phyloP scores from a whole-genome alignment of 2,797 vertebrate genomes.

The Hippocampus kuda region DNA sequence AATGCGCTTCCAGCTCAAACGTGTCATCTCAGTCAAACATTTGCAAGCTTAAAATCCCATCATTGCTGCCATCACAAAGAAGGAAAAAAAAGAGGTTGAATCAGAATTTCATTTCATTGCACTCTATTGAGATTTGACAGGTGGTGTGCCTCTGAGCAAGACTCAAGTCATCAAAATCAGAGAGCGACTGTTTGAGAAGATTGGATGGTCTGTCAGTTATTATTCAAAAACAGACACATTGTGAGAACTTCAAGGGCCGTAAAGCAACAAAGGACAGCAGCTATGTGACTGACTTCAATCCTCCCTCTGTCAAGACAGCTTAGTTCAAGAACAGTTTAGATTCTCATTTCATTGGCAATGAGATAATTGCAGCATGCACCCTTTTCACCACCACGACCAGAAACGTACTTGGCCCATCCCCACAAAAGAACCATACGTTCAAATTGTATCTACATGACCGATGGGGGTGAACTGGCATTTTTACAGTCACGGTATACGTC shows the following conservation, averaged over 20 bases:
- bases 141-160: constrained; percentile 29
- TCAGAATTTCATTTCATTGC: constrained; percentile 45
- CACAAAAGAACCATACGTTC: too few relatives aligned
- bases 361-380: constrained; percentile 4
- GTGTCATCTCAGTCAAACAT: constrained; percentile 43
- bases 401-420: background rate
- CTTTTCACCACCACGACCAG: constrained; percentile 4
- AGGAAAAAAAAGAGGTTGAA: constrained; percentile 26
- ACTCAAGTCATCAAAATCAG: constrained; percentile 32
- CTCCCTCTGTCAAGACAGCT: constrained; percentile 12
- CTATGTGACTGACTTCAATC: background rate
- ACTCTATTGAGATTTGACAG: constrained; percentile 47
- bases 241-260: constrained; percentile 14
- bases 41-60: constrained; percentile 49
- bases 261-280: constrained; percentile 6
- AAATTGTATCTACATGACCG: constrained; percentile 13
- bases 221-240: constrained; percentile 14
- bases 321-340: constrained; percentile 2
- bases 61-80: constrained; percentile 42
- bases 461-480: constrained; percentile 37
- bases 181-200: constrained; percentile 31
- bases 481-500: constrained; percentile 23
- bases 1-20: constrained; percentile 46
- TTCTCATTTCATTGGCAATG: background rate
- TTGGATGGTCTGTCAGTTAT: constrained; percentile 30